Conservation (phyloP, 2,888 invertebrate species). For the Leptodirus hochenwartii region DNA sequence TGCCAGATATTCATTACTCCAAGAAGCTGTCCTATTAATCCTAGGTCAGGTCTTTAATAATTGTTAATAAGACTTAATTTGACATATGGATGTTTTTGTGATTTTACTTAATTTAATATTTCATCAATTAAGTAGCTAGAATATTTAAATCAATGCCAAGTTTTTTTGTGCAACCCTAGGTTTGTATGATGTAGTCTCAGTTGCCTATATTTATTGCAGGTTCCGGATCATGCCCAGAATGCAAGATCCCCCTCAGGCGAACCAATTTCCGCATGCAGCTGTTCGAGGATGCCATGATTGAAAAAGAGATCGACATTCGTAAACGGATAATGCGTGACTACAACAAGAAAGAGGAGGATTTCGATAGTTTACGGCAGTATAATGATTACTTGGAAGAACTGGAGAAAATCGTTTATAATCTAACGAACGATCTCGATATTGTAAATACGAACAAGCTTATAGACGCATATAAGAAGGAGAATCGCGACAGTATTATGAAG, state of each 20-base stretch:
- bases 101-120: no score
- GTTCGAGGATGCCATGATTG: constrained; percentile 91
- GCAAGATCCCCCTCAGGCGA: constrained; percentile 70
- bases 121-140: no score
- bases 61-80: no score
- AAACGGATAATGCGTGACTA: constrained; percentile 76
- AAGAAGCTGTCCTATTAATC: no score
- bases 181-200: no score
- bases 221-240: constrained; percentile 89
- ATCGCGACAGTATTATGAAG: constrained; percentile 65
- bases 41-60: no score
- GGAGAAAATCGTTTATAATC: constrained; percentile 79
- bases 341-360: constrained; percentile 92
- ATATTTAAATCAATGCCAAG: no score
- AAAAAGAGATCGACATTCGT: constrained; percentile 94
- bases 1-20: no score
- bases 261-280: constrained; percentile 86
- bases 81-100: no score
- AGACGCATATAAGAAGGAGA: constrained; percentile 80
- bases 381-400: constrained; percentile 95
- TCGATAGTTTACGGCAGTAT: constrained; percentile 61
- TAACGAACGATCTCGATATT: constrained; percentile 77
- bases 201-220: no score
- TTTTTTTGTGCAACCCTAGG: no score
- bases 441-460: constrained; percentile 77